A percentile compares a stretch with the other conserved stretches of the same genome.
Evolutionary conservation across 2,888 invertebrate genomes (phyloP).

Genomic region (Orthosia cruda): DNA sequence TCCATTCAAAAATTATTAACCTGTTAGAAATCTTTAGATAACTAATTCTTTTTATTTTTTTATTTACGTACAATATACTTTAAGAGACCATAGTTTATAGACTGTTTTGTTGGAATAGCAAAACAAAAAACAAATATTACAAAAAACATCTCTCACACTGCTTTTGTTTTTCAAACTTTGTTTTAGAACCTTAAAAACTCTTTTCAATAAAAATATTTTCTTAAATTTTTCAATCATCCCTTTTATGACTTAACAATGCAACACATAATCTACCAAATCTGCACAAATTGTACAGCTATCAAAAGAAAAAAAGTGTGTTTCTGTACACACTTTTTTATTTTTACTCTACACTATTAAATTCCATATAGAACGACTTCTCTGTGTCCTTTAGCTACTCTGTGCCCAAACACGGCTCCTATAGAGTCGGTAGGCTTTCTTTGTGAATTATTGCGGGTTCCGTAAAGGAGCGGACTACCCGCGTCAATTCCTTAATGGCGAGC

Average conservation of each 20-base stretch:
- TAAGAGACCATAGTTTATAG: conserved; percentile 23
- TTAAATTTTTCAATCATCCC: background rate
- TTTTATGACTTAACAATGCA: conserved; percentile 15
- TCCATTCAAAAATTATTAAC: conserved; percentile 24
- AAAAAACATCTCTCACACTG: background rate
- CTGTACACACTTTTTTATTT: conserved; percentile 16
- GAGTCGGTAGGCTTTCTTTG: conserved; percentile 86
- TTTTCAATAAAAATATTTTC: background rate
- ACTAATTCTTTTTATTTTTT: conserved; percentile 34
- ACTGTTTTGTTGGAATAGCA: background rate
- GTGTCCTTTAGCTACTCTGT: conserved; percentile 70
- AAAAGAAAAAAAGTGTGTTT: too few species aligned
- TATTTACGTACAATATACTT: conserved; percentile 18
- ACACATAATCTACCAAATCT: background rate
- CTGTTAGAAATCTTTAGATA: conserved; percentile 17
- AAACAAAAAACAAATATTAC: too few species aligned
- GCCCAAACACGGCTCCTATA: conserved; percentile 79
- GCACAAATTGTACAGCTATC: background rate
- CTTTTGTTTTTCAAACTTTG: background rate
- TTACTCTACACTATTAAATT: background rate
- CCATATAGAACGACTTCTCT: conserved; percentile 29
- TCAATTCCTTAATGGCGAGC: conserved; percentile 89
- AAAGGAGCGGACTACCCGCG: conserved; percentile 78
- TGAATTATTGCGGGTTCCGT: conserved; percentile 89
- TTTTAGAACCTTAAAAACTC: background rate